Percentiles rank a stretch among this genome's conserved stretches.
These are phyloP conservation scores for Synergus umbraculus DNA, from an alignment of 2,888 invertebrate genomes.

Conservation along the genomic window DNA sequence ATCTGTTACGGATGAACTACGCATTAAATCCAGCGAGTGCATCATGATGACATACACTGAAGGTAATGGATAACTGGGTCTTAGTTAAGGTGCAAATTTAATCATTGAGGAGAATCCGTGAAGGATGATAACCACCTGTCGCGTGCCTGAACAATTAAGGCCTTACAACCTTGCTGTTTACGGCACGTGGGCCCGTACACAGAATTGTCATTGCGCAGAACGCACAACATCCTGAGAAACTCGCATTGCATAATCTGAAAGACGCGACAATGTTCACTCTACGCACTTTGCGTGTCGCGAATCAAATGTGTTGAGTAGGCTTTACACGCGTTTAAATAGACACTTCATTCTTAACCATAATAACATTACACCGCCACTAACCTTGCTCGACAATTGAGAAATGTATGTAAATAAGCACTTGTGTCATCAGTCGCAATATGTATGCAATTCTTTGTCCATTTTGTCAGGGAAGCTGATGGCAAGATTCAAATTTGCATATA, in stretches of 20 bases:
- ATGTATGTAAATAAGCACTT: constrained; percentile 11
- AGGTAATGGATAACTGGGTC: constrained; percentile 1
- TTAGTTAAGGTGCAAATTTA: constrained; percentile 20
- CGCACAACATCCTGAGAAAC: neutral
- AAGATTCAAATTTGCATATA: neutral
- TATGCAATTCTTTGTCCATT: neutral
- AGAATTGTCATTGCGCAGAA: constrained; percentile 11
- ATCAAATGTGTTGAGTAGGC: neutral
- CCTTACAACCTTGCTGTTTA: constrained; percentile 38
- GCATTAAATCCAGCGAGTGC: neutral
- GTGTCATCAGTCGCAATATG: neutral
- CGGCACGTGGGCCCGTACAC: constrained; percentile 25
- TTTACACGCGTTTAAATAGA: neutral
- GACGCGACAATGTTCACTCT: neutral
- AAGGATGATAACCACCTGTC: constrained; percentile 32
- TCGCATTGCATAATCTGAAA: constrained; percentile 15
- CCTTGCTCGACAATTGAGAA: constrained; percentile 6
- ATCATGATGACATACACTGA: constrained; percentile 5
- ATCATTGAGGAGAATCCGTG: constrained; percentile 25
- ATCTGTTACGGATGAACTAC: constrained; percentile 8
- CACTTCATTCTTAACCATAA: neutral
- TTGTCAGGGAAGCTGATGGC: neutral
- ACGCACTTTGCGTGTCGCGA: constrained; percentile 10
- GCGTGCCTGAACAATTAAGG: constrained; percentile 34
- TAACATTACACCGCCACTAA: neutral